A percentile compares a stretch with the other conserved stretches of the same genome.
Evolutionary conservation across 2,888 invertebrate genomes (phyloP).

Genomic region (Gandaritis pyraliata): DNA sequence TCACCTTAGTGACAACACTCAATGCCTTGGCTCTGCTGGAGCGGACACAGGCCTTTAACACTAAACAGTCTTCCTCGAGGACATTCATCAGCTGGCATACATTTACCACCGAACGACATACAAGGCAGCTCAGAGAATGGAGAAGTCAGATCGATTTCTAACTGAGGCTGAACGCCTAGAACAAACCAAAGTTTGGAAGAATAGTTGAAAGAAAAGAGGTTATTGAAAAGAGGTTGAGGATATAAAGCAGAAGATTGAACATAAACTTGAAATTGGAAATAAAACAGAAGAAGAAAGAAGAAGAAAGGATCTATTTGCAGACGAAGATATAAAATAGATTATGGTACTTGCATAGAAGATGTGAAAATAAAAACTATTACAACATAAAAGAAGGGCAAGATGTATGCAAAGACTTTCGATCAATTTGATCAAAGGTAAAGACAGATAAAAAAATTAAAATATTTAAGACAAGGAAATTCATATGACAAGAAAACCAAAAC

Average conservation of each 20-base stretch:
- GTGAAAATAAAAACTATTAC: too few species aligned
- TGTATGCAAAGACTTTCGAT: too few species aligned
- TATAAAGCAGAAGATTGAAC: neutral
- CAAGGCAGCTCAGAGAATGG: constrained; percentile 37
- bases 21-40: constrained; percentile 31
- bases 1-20: constrained; percentile 40
- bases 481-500: too few species aligned
- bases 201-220: neutral
- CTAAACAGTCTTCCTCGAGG: constrained; percentile 27
- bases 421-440: too few species aligned
- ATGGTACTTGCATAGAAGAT: too few species aligned
- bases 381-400: too few species aligned
- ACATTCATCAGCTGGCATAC: constrained; percentile 30
- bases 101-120: constrained; percentile 32
- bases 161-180: constrained; percentile 22
- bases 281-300: too few species aligned
- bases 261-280: neutral
- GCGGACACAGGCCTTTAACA: constrained; percentile 36
- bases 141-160: constrained; percentile 8
- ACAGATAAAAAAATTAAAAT: too few species aligned
- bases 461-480: too few species aligned
- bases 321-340: too few species aligned
- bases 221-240: neutral
- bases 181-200: constrained; percentile 13
- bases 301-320: too few species aligned